Evolutionary conservation across 92 coral and sea anemone genomes (phyloP), one percentile per base, ranked within the genome.

Genomic region (Epizoanthus ramosus): DNA sequence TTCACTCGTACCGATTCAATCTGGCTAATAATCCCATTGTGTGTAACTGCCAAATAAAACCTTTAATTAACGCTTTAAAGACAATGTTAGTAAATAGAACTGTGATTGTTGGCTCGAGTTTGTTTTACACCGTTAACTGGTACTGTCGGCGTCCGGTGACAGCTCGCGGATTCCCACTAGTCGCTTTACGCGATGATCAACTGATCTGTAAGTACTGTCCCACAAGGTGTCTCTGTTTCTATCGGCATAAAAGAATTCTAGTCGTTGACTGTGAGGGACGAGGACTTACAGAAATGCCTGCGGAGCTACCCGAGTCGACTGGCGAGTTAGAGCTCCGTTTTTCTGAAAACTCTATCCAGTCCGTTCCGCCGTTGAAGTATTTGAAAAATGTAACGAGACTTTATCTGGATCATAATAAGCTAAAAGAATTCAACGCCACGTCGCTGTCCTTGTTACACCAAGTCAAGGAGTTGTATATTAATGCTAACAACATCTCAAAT

Each of bases 141-240:
- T 66, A 85, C 33, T 93, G 97, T 61, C 75, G 87, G 25, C 67
- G 73, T 41, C 93, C 93, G 3, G 13, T 1, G 4, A 66, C 80
- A 18, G 73, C 91, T 13, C 80, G 82, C 25, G 89, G 80, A 24
- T 68, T 79, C 72, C 66, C 59, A 3, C 67, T 92, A 19, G 65
- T 92, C 16, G 57, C 75, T 5, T 59, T 92, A 8, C 75, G 50
- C 4, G 89, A 89, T 53, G 70, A 89, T 3, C 73, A 84, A 22
- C 82, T 93, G 31, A 59, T 68, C 10, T 91, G 92, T 68, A 75
- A 61, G 1, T 72, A 89, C 86, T 93, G 97, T 63, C 97, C 97
- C 8, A 2, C 16, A 21, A 68, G 54, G 35, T 89, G 92, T 25
- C 57, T 67, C 65, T 93, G 94, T 68, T 83, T 73, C 53, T 87